A percentile compares a stretch with the other conserved stretches of the same genome.
These are phyloP conservation scores for Lutra lutra DNA, from an alignment of 2,797 vertebrate species.

Conservation along the genomic window DNA sequence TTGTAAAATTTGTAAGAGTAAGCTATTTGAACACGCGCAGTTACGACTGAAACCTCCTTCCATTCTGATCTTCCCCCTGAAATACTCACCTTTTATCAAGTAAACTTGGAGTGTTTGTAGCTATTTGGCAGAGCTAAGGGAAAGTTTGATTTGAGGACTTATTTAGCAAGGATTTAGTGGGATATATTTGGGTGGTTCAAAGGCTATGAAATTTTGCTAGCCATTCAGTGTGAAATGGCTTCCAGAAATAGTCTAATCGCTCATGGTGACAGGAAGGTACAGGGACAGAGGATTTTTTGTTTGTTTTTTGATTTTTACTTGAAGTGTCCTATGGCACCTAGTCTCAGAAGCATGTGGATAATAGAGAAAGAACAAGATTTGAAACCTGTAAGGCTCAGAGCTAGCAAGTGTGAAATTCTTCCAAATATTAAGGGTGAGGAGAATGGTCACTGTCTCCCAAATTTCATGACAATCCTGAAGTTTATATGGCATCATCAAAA, in stretches of 20 bases:
- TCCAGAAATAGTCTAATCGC: background rate
- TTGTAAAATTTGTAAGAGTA: background rate
- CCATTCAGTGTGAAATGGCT: background rate
- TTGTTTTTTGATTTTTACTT: background rate
- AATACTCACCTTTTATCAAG: background rate
- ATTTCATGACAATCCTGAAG: background rate
- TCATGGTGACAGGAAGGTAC: background rate
- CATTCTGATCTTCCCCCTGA: background rate
- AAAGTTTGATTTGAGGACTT: background rate
- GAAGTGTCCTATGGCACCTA: background rate
- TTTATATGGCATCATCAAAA: background rate
- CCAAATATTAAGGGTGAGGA: background rate
- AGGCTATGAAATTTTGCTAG: slow-evolving; percentile 24
- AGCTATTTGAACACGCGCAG: background rate
- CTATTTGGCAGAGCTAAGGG: background rate
- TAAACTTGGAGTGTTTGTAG: background rate
- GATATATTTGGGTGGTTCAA: background rate
- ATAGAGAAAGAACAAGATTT: background rate
- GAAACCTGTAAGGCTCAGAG: background rate
- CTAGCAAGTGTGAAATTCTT: background rate
- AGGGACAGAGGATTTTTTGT: background rate
- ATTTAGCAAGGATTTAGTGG: background rate
- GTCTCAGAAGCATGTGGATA: background rate
- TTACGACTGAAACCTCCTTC: background rate
- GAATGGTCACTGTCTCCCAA: background rate